Evolutionary conservation across 2,797 vertebrate genomes (phyloP).

Genomic region (Sebastes minor): DNA sequence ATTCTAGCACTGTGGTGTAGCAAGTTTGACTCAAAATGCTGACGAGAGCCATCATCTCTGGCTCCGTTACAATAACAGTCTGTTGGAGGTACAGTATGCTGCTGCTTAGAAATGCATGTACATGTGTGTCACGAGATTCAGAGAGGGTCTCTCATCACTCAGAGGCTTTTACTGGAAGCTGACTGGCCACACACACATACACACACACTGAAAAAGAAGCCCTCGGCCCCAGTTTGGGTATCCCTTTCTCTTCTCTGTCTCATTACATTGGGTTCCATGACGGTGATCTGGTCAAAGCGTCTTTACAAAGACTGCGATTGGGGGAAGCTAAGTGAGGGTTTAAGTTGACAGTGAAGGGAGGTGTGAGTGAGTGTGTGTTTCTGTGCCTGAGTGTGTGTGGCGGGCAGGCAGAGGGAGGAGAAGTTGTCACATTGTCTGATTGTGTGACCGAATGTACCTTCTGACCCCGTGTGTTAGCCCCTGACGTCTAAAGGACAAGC

Average conservation of each 20-base stretch:
- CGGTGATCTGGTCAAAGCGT: slow-evolving; percentile 74
- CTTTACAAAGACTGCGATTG: slow-evolving; percentile 58
- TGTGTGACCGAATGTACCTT: slow-evolving; percentile 54
- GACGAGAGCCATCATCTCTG: slow-evolving; percentile 48
- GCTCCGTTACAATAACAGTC: slow-evolving; percentile 46
- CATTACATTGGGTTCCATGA: slow-evolving; percentile 78
- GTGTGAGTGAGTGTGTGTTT: slow-evolving; percentile 23
- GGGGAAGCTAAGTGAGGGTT: slow-evolving; percentile 47
- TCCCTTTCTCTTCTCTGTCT: slow-evolving; percentile 78
- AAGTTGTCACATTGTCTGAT: slow-evolving; percentile 33
- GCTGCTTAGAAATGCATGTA: slow-evolving; percentile 10
- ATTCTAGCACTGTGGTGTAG: slow-evolving; percentile 69
- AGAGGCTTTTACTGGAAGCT: slow-evolving; percentile 48
- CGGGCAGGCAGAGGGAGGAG: slow-evolving; percentile 5
- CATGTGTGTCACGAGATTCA: slow-evolving; percentile 29
- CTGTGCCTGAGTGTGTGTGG: slow-evolving; percentile 18
- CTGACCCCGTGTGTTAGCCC: slow-evolving; percentile 43
- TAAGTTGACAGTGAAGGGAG: slow-evolving; percentile 49
- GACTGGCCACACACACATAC: slow-evolving; percentile 25
- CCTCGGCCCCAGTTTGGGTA: slow-evolving; percentile 43
- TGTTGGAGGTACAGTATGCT: slow-evolving; percentile 30
- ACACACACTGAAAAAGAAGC: slow-evolving; percentile 29
- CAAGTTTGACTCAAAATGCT: slow-evolving; percentile 62
- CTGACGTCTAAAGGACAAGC: slow-evolving; percentile 22
- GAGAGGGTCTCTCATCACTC: slow-evolving; percentile 49